Evolutionary conservation across 2,797 vertebrate genomes (phyloP), one percentile per base, ranked within the genome.

Genomic region (Phrynocephalus guinanensis): DNA sequence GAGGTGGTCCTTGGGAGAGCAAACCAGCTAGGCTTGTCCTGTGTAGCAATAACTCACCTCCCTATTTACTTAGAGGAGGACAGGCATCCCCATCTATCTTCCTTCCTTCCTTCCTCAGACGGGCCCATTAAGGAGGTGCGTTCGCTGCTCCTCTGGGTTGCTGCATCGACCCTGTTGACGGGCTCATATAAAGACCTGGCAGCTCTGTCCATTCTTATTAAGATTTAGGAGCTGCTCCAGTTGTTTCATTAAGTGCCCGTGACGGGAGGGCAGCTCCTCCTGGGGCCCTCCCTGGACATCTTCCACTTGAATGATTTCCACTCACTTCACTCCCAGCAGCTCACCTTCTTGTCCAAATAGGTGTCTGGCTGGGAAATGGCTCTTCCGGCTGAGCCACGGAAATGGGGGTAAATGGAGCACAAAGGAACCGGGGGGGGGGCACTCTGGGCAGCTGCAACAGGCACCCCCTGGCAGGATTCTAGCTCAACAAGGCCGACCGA

Each of bases 131-230:
- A 71, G 75, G 33, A 75, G 76, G 28, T n/a, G 68, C 38, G 79
- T 87, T 86, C 83, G 13, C 44, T 80, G 75, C 79, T 86, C 81
- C 79, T 86, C 81, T 22, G 30, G 44, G 82, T 73, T n/a, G 81
- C 52, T 72, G 33, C 82, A 86, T 66, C 0, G 26, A 78, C 87
- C 60, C 28, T 68, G 84, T 60, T 67, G 87, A 44, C 87, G 33
- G 33, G 30, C 73, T 89, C 66, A 76, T 77, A 81, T 77, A 81
- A 88, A 77, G 78, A 67, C 71, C 78, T 76, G 78, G 60, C 83
- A 81, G 75, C 63, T 56, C 87, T 68, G 78, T 76, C 79, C n/a
- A 4, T 44, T 67, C 82, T 76, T 82, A 88, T 88, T 56, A 85
- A 82, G 87, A 88, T 88, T 82, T 85, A 88, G 71, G 83, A 82